Evolutionary conservation across 2,888 invertebrate species (phyloP).

Genomic region (Monochamus alternatus): DNA sequence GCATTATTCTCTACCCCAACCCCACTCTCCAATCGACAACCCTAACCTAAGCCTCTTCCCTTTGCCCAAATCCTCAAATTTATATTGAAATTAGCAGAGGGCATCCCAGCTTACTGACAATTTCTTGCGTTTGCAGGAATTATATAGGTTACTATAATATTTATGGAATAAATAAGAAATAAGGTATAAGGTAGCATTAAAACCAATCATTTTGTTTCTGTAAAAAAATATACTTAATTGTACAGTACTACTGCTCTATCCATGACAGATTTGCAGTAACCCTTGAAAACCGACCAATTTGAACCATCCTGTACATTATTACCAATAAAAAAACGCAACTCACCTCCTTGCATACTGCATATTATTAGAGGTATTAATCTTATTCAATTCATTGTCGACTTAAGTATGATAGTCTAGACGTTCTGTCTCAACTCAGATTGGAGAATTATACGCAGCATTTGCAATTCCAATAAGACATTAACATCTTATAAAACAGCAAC

Average conservation of each 20-base stretch:
- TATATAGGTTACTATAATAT: not conserved
- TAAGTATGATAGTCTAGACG: not conserved
- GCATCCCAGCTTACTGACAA: not conserved
- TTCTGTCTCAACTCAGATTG: not conserved
- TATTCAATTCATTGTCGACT: not conserved
- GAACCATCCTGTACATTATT: no score
- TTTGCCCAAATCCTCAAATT: not conserved
- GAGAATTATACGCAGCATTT: not conserved
- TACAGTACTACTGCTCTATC: no score
- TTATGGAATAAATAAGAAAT: no score
- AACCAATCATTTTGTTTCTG: no score
- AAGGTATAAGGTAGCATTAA: no score
- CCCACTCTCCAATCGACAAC: not conserved
- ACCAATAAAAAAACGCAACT: no score
- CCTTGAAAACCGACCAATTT: no score
- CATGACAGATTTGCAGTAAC: no score
- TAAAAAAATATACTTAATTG: no score
- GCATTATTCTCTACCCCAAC: not conserved
- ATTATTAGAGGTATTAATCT: not conserved
- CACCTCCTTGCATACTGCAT: not conserved
- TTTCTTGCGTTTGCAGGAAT: not conserved
- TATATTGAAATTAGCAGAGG: not conserved
- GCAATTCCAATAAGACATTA: not conserved
- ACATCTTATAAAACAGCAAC: no score
- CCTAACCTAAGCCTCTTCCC: not conserved